phyloP scores from a whole-genome alignment of 2,797 vertebrate genomes.

The Cossypha heuglini region DNA sequence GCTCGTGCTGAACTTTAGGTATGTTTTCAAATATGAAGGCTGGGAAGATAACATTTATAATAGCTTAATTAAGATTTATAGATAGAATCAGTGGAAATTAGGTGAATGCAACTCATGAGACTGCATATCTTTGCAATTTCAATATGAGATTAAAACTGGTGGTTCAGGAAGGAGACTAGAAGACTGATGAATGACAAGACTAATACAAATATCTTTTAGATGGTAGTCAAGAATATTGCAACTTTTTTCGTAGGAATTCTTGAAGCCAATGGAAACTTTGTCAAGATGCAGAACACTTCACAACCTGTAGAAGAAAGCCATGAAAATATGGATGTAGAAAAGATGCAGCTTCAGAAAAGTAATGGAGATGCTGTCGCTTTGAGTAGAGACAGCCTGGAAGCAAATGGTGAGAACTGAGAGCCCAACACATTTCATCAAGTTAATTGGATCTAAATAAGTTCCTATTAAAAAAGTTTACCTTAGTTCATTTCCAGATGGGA shows the following conservation, averaged over 20 bases:
- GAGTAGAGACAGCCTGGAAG: constrained; percentile 79
- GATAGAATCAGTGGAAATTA: background rate
- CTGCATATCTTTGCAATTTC: background rate
- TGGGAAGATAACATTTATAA: background rate
- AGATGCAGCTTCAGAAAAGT: constrained; percentile 54
- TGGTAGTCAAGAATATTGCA: background rate
- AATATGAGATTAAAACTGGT: background rate
- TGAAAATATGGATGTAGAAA: constrained; percentile 62
- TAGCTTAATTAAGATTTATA: background rate
- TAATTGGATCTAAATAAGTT: background rate
- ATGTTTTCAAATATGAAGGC: background rate
- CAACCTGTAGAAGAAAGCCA: constrained; percentile 70
- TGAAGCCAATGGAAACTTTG: constrained; percentile 59
- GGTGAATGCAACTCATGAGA: background rate
- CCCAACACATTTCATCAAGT: background rate
- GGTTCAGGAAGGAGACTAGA: background rate
- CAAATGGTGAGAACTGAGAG: constrained; percentile 77
- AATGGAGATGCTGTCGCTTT: constrained; percentile 53
- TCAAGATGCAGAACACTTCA: constrained; percentile 77
- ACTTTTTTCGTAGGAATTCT: constrained; percentile 42
- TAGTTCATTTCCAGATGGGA: background rate
- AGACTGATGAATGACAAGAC: background rate
- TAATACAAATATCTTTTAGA: background rate
- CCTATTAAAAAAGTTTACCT: background rate
- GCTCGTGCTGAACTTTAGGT: background rate